These are phyloP conservation scores for Symphodus melops DNA, from an alignment of 2,113 vertebrate genomes.

Conservation along the genomic window DNA sequence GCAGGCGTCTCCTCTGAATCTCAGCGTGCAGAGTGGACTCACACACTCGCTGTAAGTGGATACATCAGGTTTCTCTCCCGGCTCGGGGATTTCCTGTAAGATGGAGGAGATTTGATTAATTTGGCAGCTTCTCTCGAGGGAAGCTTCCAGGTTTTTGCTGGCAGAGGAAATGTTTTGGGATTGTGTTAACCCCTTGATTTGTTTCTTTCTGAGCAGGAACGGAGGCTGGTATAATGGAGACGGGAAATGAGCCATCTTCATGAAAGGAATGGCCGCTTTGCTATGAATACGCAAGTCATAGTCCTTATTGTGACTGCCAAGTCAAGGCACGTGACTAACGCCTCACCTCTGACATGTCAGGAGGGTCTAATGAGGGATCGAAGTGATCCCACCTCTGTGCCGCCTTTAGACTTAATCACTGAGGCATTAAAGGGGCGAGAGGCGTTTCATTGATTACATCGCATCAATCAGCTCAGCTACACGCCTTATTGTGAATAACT, in stretches of 20 bases:
- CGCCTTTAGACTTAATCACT: too few species aligned
- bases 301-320: too few species aligned
- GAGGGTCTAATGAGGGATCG: too few species aligned
- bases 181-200: conserved; percentile 23
- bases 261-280: too few species aligned
- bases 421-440: too few species aligned
- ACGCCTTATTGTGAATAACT: too few species aligned
- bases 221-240: conserved; percentile 13
- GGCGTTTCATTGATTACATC: too few species aligned
- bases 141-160: conserved; percentile 15
- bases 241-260: neutral
- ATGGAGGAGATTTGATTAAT: conserved; percentile 41
- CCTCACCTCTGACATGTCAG: too few species aligned
- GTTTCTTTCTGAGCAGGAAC: conserved; percentile 25
- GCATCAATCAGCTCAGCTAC: too few species aligned
- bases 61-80: conserved; percentile 26
- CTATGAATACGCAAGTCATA: too few species aligned
- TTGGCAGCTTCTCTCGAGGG: conserved; percentile 43
- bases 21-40: conserved; percentile 12
- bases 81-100: conserved; percentile 17
- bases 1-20: conserved; percentile 8
- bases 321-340: too few species aligned
- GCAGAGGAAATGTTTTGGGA: conserved; percentile 9
- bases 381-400: too few species aligned
- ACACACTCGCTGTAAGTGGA: conserved; percentile 16